Evolutionary conservation across 2,888 invertebrate species (phyloP).

Genomic region (Stenichneumon culpator): DNA sequence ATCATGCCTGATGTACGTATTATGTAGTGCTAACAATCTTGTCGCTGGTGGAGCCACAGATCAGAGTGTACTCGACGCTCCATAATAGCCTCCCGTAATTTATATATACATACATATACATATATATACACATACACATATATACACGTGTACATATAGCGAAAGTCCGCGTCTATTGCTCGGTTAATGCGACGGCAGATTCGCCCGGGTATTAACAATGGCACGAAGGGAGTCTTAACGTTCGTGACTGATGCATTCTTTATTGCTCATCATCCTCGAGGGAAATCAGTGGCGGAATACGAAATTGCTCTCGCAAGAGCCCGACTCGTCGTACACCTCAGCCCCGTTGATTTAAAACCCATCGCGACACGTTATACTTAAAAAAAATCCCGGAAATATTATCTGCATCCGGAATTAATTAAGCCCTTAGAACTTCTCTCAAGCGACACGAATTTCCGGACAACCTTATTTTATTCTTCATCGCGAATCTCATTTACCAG

Average conservation of each 20-base stretch:
- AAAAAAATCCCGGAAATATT: neutral
- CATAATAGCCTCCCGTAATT: neutral
- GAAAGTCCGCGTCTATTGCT: conserved; percentile 3
- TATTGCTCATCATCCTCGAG: conserved; percentile 57
- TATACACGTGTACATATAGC: neutral
- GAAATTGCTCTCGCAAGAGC: conserved; percentile 31
- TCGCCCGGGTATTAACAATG: conserved; percentile 51
- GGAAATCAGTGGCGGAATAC: conserved; percentile 64
- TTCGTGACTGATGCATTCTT: conserved; percentile 62
- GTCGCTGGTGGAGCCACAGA: neutral
- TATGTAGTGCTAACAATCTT: conserved; percentile 17
- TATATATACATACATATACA: neutral
- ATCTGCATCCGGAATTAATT: neutral
- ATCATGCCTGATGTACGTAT: conserved; percentile 10
- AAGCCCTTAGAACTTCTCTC: neutral
- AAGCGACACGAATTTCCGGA: neutral
- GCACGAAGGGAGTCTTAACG: conserved; percentile 47
- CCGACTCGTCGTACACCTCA: neutral
- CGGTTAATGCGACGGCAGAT: conserved; percentile 25
- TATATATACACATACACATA: neutral
- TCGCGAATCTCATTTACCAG: neutral
- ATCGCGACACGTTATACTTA: conserved; percentile 21
- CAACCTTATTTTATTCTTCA: neutral
- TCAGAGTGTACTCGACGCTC: neutral
- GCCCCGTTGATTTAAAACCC: conserved; percentile 41